Evolutionary conservation across 2,888 invertebrate genomes (phyloP).

Genomic region (Trissoscelio sp.): DNA sequence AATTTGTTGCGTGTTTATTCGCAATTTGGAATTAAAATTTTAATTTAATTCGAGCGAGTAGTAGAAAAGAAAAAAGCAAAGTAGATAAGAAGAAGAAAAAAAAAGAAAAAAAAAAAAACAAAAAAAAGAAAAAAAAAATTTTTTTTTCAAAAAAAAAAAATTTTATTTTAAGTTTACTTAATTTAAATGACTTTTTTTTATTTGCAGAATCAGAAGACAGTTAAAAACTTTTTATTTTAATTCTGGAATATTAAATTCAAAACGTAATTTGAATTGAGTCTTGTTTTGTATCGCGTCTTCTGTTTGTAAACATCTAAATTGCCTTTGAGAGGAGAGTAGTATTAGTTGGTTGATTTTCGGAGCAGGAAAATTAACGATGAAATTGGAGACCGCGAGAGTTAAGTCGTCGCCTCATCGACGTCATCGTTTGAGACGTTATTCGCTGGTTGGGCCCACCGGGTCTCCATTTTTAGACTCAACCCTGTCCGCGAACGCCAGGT

Average conservation of each 20-base stretch:
- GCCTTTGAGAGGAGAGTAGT: background rate
- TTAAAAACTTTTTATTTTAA: no score
- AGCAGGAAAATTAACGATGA: slow-evolving; percentile 25
- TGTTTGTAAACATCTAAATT: slow-evolving; percentile 55
- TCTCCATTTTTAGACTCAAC: slow-evolving; percentile 79
- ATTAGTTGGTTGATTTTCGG: background rate
- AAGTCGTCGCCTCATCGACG: slow-evolving; percentile 74
- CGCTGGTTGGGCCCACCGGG: slow-evolving; percentile 80
- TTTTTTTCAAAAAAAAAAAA: no score
- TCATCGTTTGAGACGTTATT: slow-evolving; percentile 77
- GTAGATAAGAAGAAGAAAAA: no score
- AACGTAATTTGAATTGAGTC: slow-evolving; percentile 21
- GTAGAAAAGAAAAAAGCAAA: no score
- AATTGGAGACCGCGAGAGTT: slow-evolving; percentile 30
- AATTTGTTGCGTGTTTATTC: slow-evolving; percentile 6
- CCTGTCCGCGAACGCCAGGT: slow-evolving; percentile 75
- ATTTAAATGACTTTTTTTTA: no score
- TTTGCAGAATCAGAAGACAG: no score
- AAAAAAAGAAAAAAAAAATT: no score
- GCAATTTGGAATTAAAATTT: no score
- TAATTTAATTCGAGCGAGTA: no score
- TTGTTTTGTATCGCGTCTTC: slow-evolving; percentile 33
- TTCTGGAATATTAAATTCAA: slow-evolving; percentile 38
- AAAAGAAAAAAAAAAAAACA: no score
- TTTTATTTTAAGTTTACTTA: no score